Base-by-base conservation (phyloP, 2,113 vertebrate genomes). In the Aptenodytes forsteri region DNA sequence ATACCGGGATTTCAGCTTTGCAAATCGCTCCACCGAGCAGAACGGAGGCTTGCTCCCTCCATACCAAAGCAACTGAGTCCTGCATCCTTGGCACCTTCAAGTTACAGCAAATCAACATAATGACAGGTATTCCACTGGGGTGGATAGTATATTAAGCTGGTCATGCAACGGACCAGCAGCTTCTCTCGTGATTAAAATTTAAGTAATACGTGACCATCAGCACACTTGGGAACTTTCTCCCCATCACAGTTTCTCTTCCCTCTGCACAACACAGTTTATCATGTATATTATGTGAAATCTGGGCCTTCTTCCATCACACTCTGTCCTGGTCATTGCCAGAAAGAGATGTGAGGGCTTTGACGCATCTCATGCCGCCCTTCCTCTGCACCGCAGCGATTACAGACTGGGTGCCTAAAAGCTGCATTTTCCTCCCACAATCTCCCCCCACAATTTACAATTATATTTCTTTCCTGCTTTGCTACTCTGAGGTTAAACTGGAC, bases 51-150 rank as follows among this genome's bases (percentile, higher is more conserved):
- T 26, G n/a, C 26, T 55, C 10, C 40, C 11, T 25, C 52, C 13
- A 0, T 8, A 21, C 7, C 36, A 42, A 55, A 83, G 25, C 32
- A 22, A 30, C 46, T 0, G 6, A 72, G 59, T 44, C n/a, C 29
- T 10, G 16, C 38, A 47, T 11, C 52, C 54, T 19, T 13, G n/a
- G 58, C 40, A 36, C 46, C 16, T 75, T 25, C 40, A 11, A 62
- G 40, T 66, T 10, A 36, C 20, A 40, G 38, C 32, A 22, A 44
- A 30, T 9, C 27, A 21, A 70, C 8, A 5, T 0, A 7, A 7
- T 2, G 29, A 19, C 42, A 16, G 44, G 49, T 7, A 3, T 12
- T 59, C 42, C 50, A 9, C n/a, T 2, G 30, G 38, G 19, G 29
- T 8, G 21, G 17, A 6, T 0, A 9, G 30, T 6, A 2, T 5